A percentile compares a stretch with the other conserved stretches of the same genome.
Evolutionary conservation across 1,140 invertebrate species (phyloP).

Genomic region (Microplitis demolitor): DNA sequence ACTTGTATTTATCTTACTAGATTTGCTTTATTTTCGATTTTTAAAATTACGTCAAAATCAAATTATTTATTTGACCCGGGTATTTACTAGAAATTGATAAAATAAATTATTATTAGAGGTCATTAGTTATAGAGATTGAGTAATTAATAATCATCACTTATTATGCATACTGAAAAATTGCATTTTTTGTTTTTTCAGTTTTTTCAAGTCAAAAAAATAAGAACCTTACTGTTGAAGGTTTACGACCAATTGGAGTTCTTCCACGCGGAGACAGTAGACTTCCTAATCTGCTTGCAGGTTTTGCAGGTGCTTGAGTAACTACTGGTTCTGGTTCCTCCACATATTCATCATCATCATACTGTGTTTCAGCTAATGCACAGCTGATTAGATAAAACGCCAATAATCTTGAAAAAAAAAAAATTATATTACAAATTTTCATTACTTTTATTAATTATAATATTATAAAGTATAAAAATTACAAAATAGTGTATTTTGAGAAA

Average conservation of each 20-base stretch:
- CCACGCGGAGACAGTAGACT: constrained; percentile 43
- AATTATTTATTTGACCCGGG: too few species aligned
- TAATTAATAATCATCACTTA: too few species aligned
- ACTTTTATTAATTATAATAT: too few species aligned
- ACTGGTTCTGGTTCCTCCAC: constrained; percentile 43
- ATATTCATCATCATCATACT: constrained; percentile 44
- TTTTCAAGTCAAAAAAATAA: neutral
- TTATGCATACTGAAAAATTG: too few species aligned
- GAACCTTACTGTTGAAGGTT: constrained; percentile 34
- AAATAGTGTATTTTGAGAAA: too few species aligned
- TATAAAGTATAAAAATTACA: too few species aligned
- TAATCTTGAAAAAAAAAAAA: constrained; percentile 37
- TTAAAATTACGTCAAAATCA: too few species aligned
- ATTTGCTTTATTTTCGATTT: too few species aligned
- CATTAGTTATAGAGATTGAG: too few species aligned
- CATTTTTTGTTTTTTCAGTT: neutral
- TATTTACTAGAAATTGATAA: too few species aligned
- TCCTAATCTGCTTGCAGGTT: constrained; percentile 38
- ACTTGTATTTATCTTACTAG: too few species aligned
- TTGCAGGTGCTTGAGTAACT: constrained; percentile 38
- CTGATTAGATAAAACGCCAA: constrained; percentile 41
- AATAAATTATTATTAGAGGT: too few species aligned
- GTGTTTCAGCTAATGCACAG: constrained; percentile 36
- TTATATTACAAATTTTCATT: neutral
- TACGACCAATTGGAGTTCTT: constrained; percentile 37